These are phyloP conservation scores for Drosophila rufa DNA, from an alignment of 1,140 invertebrate species.

Conservation along the genomic window DNA sequence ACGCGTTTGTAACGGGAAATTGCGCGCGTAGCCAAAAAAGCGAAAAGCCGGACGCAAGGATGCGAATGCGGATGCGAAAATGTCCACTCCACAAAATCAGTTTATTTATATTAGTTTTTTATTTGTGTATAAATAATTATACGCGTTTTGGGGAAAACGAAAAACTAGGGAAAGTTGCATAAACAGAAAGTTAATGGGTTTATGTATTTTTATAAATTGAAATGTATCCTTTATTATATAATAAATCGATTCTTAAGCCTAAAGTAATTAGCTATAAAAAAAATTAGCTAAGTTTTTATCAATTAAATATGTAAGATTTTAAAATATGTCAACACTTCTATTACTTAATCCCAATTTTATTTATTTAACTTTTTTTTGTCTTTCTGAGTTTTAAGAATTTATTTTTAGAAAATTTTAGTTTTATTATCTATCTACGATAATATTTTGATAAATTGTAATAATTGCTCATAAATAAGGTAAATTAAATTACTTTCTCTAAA, in stretches of 20 bases:
- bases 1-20: constrained; percentile 81
- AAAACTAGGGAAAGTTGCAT: background rate
- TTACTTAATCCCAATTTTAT: too few species aligned
- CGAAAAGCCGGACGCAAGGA: constrained; percentile 51
- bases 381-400: too few species aligned
- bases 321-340: too few species aligned
- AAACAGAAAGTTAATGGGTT: too few species aligned
- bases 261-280: too few species aligned
- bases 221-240: too few species aligned
- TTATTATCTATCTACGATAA: background rate
- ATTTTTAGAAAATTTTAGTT: too few species aligned
- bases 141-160: background rate
- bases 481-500: background rate
- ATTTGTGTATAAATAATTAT: background rate
- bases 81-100: constrained; percentile 25
- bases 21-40: constrained; percentile 68
- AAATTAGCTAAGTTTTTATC: too few species aligned
- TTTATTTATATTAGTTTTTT: constrained; percentile 21
- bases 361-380: too few species aligned
- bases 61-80: constrained; percentile 60
- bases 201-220: too few species aligned
- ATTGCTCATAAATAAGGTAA: background rate
- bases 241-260: too few species aligned
- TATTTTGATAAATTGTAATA: background rate
- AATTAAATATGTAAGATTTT: too few species aligned